phyloP scores from a whole-genome alignment of 1,140 invertebrate species.

The Zophobas morio region DNA sequence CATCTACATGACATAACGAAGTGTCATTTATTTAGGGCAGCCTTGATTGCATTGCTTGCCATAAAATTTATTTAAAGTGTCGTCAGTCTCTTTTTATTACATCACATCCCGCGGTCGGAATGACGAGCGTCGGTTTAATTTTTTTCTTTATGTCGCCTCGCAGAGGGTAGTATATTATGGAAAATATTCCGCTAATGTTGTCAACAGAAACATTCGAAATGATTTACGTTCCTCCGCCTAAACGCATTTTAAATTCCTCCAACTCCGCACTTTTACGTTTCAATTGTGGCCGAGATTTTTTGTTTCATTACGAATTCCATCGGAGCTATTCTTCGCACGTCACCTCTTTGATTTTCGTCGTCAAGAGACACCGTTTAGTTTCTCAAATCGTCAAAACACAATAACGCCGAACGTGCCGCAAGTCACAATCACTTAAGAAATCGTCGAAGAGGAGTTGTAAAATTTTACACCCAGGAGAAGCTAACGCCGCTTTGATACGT shows the following conservation, averaged over 20 bases:
- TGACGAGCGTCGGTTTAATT: conserved; percentile 6
- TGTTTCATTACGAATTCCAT: conserved; percentile 2
- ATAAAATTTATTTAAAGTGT: conserved; percentile 12
- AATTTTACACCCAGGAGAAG: neutral
- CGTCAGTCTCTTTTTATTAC: conserved; percentile 18
- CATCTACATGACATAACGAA: conserved; percentile 17
- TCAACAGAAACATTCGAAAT: conserved; percentile 16
- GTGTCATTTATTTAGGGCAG: conserved; percentile 20
- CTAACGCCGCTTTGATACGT: neutral
- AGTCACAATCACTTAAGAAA: neutral
- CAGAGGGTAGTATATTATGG: neutral
- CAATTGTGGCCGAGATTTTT: neutral
- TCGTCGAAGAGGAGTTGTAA: neutral
- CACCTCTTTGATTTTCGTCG: neutral
- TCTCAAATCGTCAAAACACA: conserved; percentile 21
- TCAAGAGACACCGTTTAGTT: neutral
- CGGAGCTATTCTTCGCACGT: conserved; percentile 7
- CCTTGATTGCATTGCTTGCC: conserved; percentile 15
- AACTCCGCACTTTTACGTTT: neutral
- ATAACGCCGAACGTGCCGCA: conserved; percentile 4
- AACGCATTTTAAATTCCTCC: conserved; percentile 17
- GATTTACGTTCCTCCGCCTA: conserved; percentile 17
- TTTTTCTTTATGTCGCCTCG: neutral
- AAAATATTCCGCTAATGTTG: conserved; percentile 15
- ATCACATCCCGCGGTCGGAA: neutral